Conservation (phyloP, 2,797 vertebrate species). For the Liasis olivaceus region DNA sequence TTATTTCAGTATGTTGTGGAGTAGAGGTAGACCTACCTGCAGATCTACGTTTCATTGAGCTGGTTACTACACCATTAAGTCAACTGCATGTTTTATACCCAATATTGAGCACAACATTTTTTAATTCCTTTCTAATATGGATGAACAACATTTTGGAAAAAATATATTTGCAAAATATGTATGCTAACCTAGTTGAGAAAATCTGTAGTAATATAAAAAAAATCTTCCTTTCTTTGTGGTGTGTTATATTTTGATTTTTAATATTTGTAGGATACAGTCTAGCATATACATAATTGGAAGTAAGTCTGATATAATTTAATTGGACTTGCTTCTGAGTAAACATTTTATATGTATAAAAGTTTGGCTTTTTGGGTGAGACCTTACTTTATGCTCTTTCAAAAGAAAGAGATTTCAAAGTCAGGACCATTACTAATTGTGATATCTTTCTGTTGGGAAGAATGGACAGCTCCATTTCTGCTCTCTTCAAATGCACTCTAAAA, state of each 20-base stretch:
- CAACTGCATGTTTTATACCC: background rate
- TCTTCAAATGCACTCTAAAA: constrained; percentile 9
- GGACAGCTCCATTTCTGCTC: background rate
- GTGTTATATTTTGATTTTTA: background rate
- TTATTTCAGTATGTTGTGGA: background rate
- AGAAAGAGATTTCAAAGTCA: background rate
- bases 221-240: background rate
- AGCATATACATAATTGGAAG: background rate
- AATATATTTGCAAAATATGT: background rate
- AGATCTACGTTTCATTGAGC: background rate
- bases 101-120: background rate
- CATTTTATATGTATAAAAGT: background rate
- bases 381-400: background rate
- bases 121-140: background rate
- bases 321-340: background rate
- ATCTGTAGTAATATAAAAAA: background rate
- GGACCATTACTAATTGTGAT: fast-evolving
- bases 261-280: background rate
- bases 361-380: background rate
- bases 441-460: background rate
- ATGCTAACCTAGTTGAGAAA: background rate
- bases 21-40: background rate
- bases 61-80: background rate
- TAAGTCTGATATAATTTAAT: background rate
- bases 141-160: background rate